phyloP scores from a whole-genome alignment of 2,797 vertebrate species.

The Pseudotriccus pelzelni region DNA sequence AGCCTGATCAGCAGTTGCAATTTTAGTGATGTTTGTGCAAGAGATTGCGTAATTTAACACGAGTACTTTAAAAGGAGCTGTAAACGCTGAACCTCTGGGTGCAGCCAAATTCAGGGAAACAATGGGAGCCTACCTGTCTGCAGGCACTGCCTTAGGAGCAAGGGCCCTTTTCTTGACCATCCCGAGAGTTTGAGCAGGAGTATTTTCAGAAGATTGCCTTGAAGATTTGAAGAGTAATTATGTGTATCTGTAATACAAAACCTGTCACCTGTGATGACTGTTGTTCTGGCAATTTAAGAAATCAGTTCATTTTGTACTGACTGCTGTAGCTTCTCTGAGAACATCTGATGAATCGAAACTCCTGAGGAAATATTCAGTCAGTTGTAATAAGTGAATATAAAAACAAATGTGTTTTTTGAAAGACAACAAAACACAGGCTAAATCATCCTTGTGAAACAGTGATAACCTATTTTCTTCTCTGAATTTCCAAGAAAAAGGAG shows the following conservation, averaged over 20 bases:
- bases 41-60: background rate
- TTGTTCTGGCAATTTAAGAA: background rate
- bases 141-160: background rate
- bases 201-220: background rate
- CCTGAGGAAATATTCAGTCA: background rate
- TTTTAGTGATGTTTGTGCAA: background rate
- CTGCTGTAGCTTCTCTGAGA: background rate
- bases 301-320: background rate
- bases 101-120: background rate
- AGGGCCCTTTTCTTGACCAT: background rate
- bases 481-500: background rate
- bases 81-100: background rate
- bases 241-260: background rate
- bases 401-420: background rate
- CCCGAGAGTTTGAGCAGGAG: background rate
- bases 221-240: background rate
- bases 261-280: background rate
- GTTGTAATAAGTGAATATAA: background rate
- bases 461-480: background rate
- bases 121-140: background rate
- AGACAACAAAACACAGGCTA: background rate
- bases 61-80: background rate
- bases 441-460: background rate
- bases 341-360: background rate
- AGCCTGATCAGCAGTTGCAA: background rate